Percentiles rank a stretch among this genome's conserved stretches.
Conservation (phyloP, 2,888 invertebrate genomes). For the Habrosyne pyritoides region DNA sequence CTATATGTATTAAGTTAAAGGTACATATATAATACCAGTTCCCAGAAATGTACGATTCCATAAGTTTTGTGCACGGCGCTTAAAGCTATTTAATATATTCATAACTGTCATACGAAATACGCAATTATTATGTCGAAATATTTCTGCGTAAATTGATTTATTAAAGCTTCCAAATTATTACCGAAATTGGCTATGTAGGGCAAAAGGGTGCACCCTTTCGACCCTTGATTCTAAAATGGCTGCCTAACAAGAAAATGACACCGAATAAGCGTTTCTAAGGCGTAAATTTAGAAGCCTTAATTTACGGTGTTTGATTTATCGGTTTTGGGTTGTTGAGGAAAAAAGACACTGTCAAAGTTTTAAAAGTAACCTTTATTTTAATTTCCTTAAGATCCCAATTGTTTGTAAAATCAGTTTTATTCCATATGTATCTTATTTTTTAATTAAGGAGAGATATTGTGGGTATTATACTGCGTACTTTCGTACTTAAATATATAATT, state of each 20-base stretch:
- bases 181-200: background rate
- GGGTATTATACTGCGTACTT: no score
- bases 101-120: background rate
- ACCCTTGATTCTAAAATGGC: conserved; percentile 1
- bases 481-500: background rate
- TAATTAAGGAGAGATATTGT: background rate
- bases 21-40: no score
- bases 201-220: background rate
- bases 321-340: background rate
- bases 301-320: background rate
- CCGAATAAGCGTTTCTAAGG: background rate
- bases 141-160: background rate
- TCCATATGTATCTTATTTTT: background rate
- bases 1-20: no score
- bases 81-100: no score
- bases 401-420: no score
- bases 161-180: background rate
- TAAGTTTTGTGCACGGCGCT: no score
- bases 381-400: no score
- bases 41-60: no score
- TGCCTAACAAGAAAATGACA: background rate
- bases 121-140: background rate
- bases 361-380: background rate
- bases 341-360: no score
- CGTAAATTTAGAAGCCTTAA: background rate